Base-by-base conservation (phyloP, 2,797 vertebrate genomes). In the Borostomias antarcticus region DNA sequence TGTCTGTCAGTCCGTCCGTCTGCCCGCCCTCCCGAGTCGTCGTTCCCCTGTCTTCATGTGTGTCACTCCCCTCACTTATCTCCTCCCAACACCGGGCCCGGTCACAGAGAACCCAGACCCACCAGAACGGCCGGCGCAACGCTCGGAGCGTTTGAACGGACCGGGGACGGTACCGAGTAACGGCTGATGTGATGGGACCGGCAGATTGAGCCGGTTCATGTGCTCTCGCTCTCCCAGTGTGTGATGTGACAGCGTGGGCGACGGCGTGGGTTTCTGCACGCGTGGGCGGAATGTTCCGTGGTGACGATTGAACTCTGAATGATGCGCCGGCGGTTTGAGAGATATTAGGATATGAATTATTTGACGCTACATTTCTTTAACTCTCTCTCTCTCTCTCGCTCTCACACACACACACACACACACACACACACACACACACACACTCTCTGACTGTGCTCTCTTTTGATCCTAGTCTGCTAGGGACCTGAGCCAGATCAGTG, bases 401-500 rank as follows among this genome's bases (percentile, higher is more conserved):
- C 47, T 8, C 21, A 23, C 47, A 23, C 47, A 25, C 4, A 48
- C 19, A 48, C 17, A 19, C 47, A 45, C 43, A n/a, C 11, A 45
- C 11, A 15, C 43, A 45, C 17, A 5, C 43, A 13, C 13, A 5
- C 11, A 45, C 17, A 17, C 43, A 45, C 4, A 58, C 5, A 33
- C 10, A 37, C 67, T 67, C 7, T 66, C 4, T 70, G 56, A 25
- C 13, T 17, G 26, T 23, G n/a, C 28, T 62, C 29, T 19, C 45
- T 69, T 64, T 5, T 70, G 15, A 37, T 5, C 56, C 0, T 76
- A 99, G 98, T 96, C 97, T 0, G 93, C 97, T 45, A 92, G 96
- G 72, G 96, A 99, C 86, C 85, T 97, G 86, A 93, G 92, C 0
- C 98, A 98, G 90, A 98, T 99, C 92, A 99, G 94, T 35, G 97